Evolutionary conservation across 92 coral and sea anemone genomes (phyloP).

Genomic region (Umimayanthus chanpuru): DNA sequence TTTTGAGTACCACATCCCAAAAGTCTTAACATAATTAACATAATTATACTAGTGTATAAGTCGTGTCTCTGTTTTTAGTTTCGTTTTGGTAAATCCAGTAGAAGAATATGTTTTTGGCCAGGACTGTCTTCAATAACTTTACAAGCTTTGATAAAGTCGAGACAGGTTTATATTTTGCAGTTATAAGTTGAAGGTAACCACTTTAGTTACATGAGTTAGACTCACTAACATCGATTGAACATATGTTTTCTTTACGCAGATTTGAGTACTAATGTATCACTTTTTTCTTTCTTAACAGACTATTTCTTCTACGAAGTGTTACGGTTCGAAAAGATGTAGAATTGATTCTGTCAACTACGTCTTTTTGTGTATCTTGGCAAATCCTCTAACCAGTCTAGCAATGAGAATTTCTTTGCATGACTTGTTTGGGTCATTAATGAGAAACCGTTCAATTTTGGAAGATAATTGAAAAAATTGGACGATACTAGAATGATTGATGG

Average conservation of each 20-base stretch:
- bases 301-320: conserved; percentile 2
- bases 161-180: not conserved
- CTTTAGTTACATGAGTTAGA: not conserved
- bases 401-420: conserved; percentile 5
- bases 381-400: not conserved
- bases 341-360: not conserved
- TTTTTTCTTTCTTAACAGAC: conserved; percentile 42
- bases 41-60: no score
- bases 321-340: not conserved
- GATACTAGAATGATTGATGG: conserved; percentile 25
- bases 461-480: conserved; percentile 4
- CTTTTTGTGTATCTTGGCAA: conserved; percentile 3
- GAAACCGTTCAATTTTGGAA: conserved; percentile 32
- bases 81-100: not conserved
- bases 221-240: not conserved
- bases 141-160: not conserved
- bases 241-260: not conserved
- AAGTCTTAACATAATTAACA: no score
- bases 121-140: not conserved
- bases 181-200: not conserved
- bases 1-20: not conserved
- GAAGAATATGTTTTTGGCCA: not conserved
- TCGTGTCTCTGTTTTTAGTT: not conserved
- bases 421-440: not conserved
- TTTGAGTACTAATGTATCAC: conserved; percentile 3